Conservation (phyloP, 2,113 vertebrate genomes). For the Ploceus nigricollis region DNA sequence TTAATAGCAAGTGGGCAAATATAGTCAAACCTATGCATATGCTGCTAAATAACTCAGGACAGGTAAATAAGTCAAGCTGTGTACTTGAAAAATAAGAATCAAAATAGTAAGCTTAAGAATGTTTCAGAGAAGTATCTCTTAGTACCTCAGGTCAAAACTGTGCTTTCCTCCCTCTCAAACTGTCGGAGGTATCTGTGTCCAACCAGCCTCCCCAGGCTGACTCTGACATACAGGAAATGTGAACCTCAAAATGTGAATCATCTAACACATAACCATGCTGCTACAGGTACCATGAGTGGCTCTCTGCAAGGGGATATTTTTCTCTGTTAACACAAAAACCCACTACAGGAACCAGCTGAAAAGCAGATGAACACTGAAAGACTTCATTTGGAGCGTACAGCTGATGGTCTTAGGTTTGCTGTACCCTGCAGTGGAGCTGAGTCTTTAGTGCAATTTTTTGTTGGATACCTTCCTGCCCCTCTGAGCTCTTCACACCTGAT, state of each 20-base stretch:
- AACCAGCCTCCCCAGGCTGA: not conserved
- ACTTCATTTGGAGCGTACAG: not conserved
- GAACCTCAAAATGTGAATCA: not conserved
- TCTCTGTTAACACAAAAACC: not conserved
- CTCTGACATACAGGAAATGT: not conserved
- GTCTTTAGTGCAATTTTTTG: not conserved
- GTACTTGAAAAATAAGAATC: not conserved
- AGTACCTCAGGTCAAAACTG: not conserved
- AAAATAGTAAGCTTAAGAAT: not conserved
- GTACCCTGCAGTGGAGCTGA: not conserved
- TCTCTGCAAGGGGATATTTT: not conserved
- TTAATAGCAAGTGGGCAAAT: not conserved
- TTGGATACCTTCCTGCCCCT: not conserved
- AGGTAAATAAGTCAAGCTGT: not conserved
- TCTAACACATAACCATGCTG: not conserved
- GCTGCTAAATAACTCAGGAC: not conserved
- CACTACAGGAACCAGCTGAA: not conserved
- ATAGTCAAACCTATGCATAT: not conserved
- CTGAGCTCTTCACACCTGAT: not conserved
- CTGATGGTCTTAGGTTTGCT: not conserved
- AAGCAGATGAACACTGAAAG: not conserved
- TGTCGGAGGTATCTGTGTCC: not conserved
- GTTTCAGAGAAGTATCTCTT: not conserved
- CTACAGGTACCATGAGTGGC: not conserved
- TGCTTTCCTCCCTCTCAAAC: not conserved